Conservation (phyloP, 2,888 invertebrate species). For the Acleris sparsana region DNA sequence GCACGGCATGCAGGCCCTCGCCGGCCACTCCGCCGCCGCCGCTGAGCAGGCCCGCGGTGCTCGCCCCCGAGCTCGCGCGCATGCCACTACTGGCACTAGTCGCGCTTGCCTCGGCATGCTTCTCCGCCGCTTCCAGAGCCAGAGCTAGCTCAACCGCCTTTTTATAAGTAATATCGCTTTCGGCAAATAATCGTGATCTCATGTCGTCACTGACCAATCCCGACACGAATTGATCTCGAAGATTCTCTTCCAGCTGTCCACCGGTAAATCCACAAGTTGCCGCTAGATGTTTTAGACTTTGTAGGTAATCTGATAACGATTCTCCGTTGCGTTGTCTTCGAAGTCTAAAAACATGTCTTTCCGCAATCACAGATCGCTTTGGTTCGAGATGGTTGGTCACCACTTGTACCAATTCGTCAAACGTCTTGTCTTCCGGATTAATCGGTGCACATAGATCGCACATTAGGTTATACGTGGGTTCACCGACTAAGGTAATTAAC, state of each 20-base stretch:
- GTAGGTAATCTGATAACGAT: too few species aligned
- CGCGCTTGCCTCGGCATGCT: background rate
- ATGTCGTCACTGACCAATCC: background rate
- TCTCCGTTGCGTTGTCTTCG: too few species aligned
- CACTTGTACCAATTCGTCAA: background rate
- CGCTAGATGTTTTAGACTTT: too few species aligned
- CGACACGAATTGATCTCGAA: background rate
- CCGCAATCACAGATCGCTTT: background rate
- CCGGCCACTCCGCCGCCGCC: too few species aligned
- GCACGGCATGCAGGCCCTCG: background rate
- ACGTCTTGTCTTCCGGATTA: background rate
- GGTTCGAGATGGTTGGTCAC: slow-evolving; percentile 4
- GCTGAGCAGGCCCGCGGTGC: background rate
- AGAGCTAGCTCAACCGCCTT: background rate
- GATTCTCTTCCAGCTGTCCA: background rate
- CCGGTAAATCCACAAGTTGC: background rate
- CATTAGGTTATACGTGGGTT: slow-evolving; percentile 34
- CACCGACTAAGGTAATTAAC: slow-evolving; percentile 31
- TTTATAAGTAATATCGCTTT: background rate
- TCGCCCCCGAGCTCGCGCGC: background rate
- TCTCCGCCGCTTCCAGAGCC: slow-evolving; percentile 1
- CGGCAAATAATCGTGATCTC: background rate
- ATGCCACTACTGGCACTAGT: background rate
- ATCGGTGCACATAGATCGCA: slow-evolving; percentile 31
- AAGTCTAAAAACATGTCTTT: too few species aligned